Conservation (phyloP, 2,797 vertebrate genomes). For the Capromys pilorides region DNA sequence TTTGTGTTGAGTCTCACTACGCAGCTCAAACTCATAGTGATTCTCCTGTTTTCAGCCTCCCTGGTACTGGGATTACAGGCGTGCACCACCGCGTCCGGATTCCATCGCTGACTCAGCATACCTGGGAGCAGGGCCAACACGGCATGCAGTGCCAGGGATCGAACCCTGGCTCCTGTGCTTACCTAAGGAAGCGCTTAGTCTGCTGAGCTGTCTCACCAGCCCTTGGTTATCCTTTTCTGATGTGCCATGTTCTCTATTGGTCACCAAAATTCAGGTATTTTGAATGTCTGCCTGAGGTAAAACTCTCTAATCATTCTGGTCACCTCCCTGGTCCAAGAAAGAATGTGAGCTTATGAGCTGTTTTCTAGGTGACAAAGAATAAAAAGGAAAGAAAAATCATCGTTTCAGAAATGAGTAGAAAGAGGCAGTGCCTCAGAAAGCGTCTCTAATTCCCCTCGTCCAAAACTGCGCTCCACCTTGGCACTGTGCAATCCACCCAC, state of each 20-base stretch:
- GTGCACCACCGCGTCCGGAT: no score
- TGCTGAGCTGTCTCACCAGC: no score
- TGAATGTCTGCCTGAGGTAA: not conserved
- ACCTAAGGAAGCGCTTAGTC: no score
- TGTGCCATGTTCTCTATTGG: not conserved
- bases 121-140: no score
- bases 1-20: no score
- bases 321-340: not conserved
- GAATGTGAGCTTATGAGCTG: not conserved
- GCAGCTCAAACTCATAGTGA: no score
- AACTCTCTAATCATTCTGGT: not conserved
- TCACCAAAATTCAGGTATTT: not conserved
- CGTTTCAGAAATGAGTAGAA: conserved; percentile 6
- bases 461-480: not conserved
- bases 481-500: not conserved
- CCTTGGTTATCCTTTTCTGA: not conserved
- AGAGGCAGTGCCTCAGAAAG: not conserved
- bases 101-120: no score
- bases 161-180: no score
- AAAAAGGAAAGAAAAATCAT: not conserved
- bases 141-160: no score
- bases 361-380: not conserved
- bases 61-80: no score
- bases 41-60: no score
- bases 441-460: not conserved